Conservation (phyloP, 2,113 vertebrate genomes). For the Anas platyrhynchos region DNA sequence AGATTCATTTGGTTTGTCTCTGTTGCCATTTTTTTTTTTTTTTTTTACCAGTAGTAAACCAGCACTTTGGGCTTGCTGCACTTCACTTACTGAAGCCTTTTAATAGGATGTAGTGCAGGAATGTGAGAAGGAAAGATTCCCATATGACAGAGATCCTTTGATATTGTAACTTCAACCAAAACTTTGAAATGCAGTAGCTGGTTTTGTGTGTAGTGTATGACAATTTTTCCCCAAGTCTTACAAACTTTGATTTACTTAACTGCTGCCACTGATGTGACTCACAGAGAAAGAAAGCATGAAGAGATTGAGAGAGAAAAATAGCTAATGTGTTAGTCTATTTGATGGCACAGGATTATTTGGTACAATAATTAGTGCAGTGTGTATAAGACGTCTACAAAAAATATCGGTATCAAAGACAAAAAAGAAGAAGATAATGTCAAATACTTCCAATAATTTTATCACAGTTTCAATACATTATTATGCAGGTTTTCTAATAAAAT, state of each 20-base stretch:
- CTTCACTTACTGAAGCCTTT: slow-evolving; percentile 40
- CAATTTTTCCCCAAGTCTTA: slow-evolving; percentile 30
- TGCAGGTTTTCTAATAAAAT: not conserved
- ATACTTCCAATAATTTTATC: not conserved
- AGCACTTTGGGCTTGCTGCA: slow-evolving; percentile 14
- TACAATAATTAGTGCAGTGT: slow-evolving; percentile 36
- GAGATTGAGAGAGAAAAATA: not conserved
- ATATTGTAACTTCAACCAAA: slow-evolving; percentile 58
- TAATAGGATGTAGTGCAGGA: slow-evolving; percentile 26
- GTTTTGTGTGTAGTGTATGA: slow-evolving; percentile 15
- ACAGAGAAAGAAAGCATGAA: slow-evolving; percentile 11
- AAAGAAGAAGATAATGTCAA: not conserved
- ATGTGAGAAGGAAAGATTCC: slow-evolving; percentile 19
- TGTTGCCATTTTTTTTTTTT: not conserved
- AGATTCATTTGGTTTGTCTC: slow-evolving; percentile 26
- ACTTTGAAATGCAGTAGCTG: slow-evolving; percentile 60
- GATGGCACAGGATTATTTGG: slow-evolving; percentile 28
- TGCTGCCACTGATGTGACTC: slow-evolving; percentile 21
- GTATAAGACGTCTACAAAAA: not conserved
- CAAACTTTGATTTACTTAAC: slow-evolving; percentile 68
- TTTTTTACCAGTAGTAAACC: not conserved
- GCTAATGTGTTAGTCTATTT: slow-evolving; percentile 45
- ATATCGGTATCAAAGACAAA: not conserved
- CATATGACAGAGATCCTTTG: slow-evolving; percentile 55
- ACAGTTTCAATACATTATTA: not conserved